These are phyloP conservation scores for Eupithecia centaureata DNA, from an alignment of 2,888 invertebrate genomes.

Conservation along the genomic window DNA sequence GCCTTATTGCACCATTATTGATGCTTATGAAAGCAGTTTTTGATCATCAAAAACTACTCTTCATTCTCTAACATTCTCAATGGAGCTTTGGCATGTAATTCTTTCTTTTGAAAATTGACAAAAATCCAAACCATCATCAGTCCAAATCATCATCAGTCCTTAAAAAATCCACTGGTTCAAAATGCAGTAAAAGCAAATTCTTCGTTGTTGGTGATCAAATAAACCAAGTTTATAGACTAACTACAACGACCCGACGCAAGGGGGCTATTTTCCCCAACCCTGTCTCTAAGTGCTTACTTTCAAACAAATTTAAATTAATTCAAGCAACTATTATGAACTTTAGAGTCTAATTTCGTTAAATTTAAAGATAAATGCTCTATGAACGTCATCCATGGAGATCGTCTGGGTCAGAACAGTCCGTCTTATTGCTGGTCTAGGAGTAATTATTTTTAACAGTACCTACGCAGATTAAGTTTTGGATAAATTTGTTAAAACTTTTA, in stretches of 20 bases:
- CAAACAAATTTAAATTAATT: constrained; percentile 5
- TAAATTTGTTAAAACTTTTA: not conserved
- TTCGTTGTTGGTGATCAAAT: too few species aligned
- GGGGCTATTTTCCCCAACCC: not conserved
- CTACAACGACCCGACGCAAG: not conserved
- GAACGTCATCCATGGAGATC: constrained; percentile 15
- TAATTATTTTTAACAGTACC: constrained; percentile 5
- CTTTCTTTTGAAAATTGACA: too few species aligned
- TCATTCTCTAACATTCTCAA: too few species aligned
- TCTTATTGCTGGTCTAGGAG: constrained; percentile 7
- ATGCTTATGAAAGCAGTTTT: too few species aligned
- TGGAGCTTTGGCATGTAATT: too few species aligned
- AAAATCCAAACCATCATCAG: too few species aligned
- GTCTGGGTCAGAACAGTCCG: constrained; percentile 18
- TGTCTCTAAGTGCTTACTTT: not conserved
- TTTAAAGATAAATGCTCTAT: constrained; percentile 13
- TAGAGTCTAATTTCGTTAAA: constrained; percentile 19
- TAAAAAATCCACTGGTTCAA: too few species aligned
- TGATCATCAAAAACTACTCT: too few species aligned
- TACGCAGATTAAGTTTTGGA: constrained; percentile 2
- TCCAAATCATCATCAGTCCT: too few species aligned
- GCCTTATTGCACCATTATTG: too few species aligned
- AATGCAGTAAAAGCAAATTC: too few species aligned
- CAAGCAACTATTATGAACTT: constrained; percentile 3
- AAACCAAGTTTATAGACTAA: too few species aligned